A percentile compares a stretch with the other conserved stretches of the same genome.
Evolutionary conservation across 2,113 vertebrate species (phyloP).

Genomic region (Chlorodrepanis virens): DNA sequence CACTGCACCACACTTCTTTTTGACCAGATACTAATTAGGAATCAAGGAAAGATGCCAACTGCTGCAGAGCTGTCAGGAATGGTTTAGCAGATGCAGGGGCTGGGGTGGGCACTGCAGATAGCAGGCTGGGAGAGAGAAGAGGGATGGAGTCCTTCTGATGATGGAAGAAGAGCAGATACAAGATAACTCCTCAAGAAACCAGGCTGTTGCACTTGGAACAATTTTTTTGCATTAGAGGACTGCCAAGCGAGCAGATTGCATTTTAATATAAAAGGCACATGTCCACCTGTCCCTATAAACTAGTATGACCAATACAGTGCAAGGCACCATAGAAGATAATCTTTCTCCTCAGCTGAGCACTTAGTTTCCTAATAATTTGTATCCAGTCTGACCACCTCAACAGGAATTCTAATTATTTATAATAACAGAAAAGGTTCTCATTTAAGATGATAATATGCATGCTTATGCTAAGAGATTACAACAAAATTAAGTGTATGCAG

Average conservation of each 20-base stretch:
- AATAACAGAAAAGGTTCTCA: not conserved
- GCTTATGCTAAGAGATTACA: not conserved
- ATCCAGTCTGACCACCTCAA: not conserved
- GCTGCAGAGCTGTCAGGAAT: not conserved
- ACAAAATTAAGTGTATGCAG: not conserved
- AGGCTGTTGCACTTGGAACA: not conserved
- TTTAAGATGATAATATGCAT: not conserved
- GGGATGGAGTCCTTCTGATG: not conserved
- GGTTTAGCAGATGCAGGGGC: not conserved
- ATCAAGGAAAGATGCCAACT: not conserved
- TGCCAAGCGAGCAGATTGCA: constrained; percentile 15
- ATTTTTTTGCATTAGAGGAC: not conserved
- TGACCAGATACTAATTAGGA: not conserved
- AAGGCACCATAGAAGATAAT: not conserved
- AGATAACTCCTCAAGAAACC: not conserved
- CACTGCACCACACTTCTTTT: not conserved
- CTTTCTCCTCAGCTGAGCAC: not conserved
- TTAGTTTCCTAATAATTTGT: not conserved
- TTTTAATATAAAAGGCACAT: not conserved
- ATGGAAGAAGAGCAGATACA: not conserved
- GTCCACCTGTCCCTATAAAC: not conserved
- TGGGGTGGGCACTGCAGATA: accelerated
- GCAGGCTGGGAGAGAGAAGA: not conserved
- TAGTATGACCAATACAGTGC: not conserved
- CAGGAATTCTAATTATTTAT: not conserved